These are phyloP conservation scores for Drosophila emarginata DNA, from an alignment of 2,888 invertebrate genomes.

Conservation along the genomic window DNA sequence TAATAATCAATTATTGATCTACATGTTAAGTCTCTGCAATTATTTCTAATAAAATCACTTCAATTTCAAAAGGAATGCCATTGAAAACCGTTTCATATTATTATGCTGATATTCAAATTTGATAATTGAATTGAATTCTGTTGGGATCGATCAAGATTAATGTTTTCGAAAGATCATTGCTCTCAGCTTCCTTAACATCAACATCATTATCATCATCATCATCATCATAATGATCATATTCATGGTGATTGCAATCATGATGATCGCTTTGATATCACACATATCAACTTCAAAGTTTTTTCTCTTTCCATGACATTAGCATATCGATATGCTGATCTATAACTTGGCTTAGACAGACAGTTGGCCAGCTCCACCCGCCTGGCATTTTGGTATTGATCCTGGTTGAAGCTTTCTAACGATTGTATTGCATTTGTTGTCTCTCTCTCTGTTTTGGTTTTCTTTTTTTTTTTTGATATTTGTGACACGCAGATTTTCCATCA, in stretches of 20 bases:
- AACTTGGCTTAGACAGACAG: conserved; percentile 44
- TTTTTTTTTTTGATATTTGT: conserved; percentile 65
- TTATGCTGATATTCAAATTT: conserved; percentile 1
- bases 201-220: not conserved
- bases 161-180: not conserved
- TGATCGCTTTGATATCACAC: conserved; percentile 7
- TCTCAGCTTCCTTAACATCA: not conserved
- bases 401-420: conserved; percentile 59
- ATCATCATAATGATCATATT: not conserved
- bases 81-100: not conserved
- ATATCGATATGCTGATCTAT: conserved; percentile 64
- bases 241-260: not conserved
- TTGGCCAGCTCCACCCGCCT: conserved; percentile 29
- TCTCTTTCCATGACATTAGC: conserved; percentile 50
- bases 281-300: conserved; percentile 19
- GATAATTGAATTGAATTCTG: conserved; percentile 1
- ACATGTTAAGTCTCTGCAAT: too few relatives aligned
- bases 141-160: not conserved
- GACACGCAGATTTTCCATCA: conserved; percentile 76
- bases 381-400: conserved; percentile 16
- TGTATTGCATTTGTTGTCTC: conserved; percentile 42
- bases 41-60: not conserved
- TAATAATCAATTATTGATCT: not conserved
- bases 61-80: not conserved
- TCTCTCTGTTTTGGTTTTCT: not conserved